phyloP scores from a whole-genome alignment of 2,113 vertebrate species.

The Sakesphorus luctuosus region DNA sequence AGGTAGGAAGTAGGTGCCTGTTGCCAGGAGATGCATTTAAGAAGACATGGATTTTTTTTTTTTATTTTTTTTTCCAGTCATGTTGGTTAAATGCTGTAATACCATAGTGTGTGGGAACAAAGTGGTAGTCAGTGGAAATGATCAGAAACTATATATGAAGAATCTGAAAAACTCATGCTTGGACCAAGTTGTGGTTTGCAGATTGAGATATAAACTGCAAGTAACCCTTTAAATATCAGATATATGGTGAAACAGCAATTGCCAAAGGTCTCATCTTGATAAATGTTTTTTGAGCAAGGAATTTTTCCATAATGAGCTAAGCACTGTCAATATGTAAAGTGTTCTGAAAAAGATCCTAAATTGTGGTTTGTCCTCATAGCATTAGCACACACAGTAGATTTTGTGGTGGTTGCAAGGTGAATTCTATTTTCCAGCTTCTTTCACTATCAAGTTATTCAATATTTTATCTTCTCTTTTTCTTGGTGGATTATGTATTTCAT shows the following conservation, averaged over 20 bases:
- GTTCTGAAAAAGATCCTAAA: background rate
- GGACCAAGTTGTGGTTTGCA: background rate
- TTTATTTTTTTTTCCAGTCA: background rate
- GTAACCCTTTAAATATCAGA: background rate
- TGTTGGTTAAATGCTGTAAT: background rate
- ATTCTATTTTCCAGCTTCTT: background rate
- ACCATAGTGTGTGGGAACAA: background rate
- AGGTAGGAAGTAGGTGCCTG: background rate
- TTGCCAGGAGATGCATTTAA: background rate
- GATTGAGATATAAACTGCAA: background rate
- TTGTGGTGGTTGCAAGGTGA: background rate
- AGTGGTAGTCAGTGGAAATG: background rate
- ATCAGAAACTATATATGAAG: background rate
- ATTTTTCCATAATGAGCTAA: background rate
- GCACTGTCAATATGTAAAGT: background rate
- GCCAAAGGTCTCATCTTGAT: background rate
- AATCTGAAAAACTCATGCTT: background rate
- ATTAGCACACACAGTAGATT: background rate
- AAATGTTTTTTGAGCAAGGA: background rate
- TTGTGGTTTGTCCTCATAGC: slow-evolving; percentile 54
- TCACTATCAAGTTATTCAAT: background rate
- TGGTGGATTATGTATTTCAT: background rate
- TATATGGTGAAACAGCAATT: background rate
- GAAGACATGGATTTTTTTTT: background rate
- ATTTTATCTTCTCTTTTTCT: background rate